Evolutionary conservation across 1,140 invertebrate genomes (phyloP).

Genomic region (Eueides isabella): DNA sequence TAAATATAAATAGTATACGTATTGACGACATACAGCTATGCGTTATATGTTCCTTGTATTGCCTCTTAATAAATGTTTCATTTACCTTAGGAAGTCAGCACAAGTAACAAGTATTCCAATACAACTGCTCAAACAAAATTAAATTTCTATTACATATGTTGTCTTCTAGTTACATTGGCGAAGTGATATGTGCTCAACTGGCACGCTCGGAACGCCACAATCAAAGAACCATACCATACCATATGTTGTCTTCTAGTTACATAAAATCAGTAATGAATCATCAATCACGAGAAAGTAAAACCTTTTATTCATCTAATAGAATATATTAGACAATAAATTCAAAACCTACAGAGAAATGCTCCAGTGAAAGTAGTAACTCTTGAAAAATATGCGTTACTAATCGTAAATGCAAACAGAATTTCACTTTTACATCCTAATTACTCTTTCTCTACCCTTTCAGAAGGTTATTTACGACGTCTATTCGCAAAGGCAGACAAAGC

Average conservation of each 20-base stretch:
- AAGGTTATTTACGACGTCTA: constrained; percentile 61
- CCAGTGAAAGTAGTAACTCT: constrained; percentile 70
- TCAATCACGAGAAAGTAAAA: constrained; percentile 27
- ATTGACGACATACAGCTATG: no score
- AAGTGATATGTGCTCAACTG: no score
- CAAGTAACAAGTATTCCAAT: no score
- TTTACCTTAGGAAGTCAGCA: no score
- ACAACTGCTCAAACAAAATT: no score
- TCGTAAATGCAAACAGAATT: constrained; percentile 62
- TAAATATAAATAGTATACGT: no score
- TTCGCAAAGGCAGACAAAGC: constrained; percentile 50
- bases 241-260: neutral
- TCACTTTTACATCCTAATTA: constrained; percentile 79
- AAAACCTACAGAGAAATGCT: constrained; percentile 43
- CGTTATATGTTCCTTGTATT: no score
- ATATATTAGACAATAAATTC: constrained; percentile 31
- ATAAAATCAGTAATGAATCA: constrained; percentile 15
- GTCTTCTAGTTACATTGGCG: neutral
- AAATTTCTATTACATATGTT: neutral
- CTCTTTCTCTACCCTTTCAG: constrained; percentile 62
- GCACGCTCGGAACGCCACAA: no score
- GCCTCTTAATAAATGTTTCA: no score
- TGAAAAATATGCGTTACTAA: constrained; percentile 64
- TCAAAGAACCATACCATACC: no score
- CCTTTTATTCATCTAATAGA: constrained; percentile 24